Percentiles rank a stretch among this genome's conserved stretches.
Evolutionary conservation across 1,140 invertebrate species (phyloP).

Genomic region (Teleopsis dalmanni): DNA sequence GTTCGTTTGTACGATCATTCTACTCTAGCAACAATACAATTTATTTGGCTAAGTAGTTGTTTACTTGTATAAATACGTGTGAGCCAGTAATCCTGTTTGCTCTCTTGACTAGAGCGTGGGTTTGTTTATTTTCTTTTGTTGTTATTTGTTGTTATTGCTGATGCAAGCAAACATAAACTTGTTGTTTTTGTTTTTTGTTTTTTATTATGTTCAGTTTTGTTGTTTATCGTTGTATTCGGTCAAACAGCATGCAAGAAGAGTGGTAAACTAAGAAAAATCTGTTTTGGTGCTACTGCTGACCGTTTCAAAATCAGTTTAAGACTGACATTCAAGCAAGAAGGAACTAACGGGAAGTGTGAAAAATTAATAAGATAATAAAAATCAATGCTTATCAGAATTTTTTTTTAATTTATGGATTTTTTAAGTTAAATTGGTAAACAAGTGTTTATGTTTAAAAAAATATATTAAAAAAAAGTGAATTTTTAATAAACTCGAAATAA

Average conservation of each 20-base stretch:
- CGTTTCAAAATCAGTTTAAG: conserved; percentile 44
- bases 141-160: neutral
- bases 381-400: too few species aligned
- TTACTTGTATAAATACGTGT: too few species aligned
- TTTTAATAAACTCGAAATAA: neutral
- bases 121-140: neutral
- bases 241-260: neutral
- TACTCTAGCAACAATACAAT: too few species aligned
- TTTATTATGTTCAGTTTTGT: conserved; percentile 3
- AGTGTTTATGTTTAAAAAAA: conserved; percentile 9
- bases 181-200: neutral
- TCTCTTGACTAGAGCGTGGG: neutral
- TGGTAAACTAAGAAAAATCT: conserved; percentile 25
- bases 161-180: neutral
- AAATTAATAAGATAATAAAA: too few species aligned
- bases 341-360: conserved; percentile 12
- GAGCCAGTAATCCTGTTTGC: too few species aligned
- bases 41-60: too few species aligned
- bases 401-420: too few species aligned
- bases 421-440: too few species aligned
- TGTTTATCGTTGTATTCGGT: neutral
- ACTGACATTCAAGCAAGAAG: conserved; percentile 41
- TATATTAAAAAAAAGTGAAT: neutral
- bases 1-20: too few species aligned
- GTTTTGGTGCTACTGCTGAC: conserved; percentile 26